These are phyloP conservation scores for Ceraclea dissimilis DNA, from an alignment of 2,888 invertebrate genomes.

Conservation along the genomic window DNA sequence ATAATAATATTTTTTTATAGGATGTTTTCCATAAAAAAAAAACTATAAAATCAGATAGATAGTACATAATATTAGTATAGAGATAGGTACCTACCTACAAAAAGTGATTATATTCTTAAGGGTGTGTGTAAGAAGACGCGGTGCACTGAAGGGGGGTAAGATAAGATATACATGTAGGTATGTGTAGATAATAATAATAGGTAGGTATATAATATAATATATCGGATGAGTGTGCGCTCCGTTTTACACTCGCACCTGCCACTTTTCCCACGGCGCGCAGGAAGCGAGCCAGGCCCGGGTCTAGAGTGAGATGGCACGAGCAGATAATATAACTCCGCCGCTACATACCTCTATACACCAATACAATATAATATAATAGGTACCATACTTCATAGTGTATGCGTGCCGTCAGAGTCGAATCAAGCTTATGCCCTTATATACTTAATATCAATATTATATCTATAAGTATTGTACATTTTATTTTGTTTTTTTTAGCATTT, in stretches of 20 bases:
- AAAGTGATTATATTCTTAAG: no score
- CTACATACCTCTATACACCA: slow-evolving; percentile 1
- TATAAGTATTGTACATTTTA: no score
- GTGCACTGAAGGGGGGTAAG: background rate
- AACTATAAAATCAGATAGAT: no score
- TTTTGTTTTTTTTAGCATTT: no score
- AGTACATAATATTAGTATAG: no score
- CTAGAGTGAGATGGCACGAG: slow-evolving; percentile 30
- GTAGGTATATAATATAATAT: background rate
- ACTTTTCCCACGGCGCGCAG: slow-evolving; percentile 51
- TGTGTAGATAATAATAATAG: background rate
- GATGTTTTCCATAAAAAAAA: no score
- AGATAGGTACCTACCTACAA: no score
- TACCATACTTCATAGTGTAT: no score
- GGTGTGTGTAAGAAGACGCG: background rate
- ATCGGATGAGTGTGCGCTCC: slow-evolving; percentile 3
- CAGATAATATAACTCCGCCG: slow-evolving; percentile 8
- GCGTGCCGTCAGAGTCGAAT: slow-evolving; percentile 14
- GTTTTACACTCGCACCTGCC: slow-evolving; percentile 41
- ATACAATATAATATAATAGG: no score
- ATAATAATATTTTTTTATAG: no score
- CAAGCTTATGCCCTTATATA: no score
- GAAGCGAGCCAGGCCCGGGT: slow-evolving; percentile 33
- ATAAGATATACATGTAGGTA: background rate
- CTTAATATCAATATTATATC: no score